These are phyloP conservation scores for Micrastur ruficollis DNA, from an alignment of 2,797 vertebrate genomes.

Conservation along the genomic window DNA sequence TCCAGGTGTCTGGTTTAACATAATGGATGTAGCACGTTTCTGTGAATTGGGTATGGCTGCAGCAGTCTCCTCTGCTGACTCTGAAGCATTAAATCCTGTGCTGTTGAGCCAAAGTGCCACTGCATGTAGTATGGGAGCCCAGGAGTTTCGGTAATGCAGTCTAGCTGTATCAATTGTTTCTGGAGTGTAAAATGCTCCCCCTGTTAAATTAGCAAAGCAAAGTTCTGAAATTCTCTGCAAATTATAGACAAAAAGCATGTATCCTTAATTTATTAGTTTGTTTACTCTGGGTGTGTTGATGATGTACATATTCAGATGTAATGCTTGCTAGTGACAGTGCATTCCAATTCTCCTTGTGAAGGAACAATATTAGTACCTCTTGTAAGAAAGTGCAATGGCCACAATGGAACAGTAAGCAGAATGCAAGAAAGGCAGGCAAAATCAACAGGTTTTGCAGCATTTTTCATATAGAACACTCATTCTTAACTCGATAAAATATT, in stretches of 20 bases:
- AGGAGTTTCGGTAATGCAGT: slow-evolving; percentile 93
- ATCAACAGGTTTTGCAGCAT: background rate
- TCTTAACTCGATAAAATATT: background rate
- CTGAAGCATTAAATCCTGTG: slow-evolving; percentile 84
- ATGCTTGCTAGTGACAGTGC: background rate
- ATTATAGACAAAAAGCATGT: background rate
- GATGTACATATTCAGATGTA: background rate
- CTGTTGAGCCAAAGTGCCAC: slow-evolving; percentile 93
- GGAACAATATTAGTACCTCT: background rate
- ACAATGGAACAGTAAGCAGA: background rate
- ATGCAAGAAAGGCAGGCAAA: background rate
- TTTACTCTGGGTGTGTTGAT: background rate
- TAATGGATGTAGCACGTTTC: slow-evolving; percentile 68
- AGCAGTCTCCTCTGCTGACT: slow-evolving; percentile 76
- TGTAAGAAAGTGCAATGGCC: background rate
- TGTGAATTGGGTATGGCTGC: slow-evolving; percentile 64
- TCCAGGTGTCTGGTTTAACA: slow-evolving; percentile 75
- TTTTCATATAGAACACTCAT: background rate
- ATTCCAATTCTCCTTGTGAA: background rate
- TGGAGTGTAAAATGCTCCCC: slow-evolving; percentile 97
- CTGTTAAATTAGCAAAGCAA: slow-evolving; percentile 70
- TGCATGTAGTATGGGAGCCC: slow-evolving; percentile 94
- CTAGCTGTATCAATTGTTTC: slow-evolving; percentile 97
- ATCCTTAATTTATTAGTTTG: background rate
- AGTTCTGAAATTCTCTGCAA: background rate